Conservation (phyloP, 1,140 invertebrate genomes). For the Zophobas morio region DNA sequence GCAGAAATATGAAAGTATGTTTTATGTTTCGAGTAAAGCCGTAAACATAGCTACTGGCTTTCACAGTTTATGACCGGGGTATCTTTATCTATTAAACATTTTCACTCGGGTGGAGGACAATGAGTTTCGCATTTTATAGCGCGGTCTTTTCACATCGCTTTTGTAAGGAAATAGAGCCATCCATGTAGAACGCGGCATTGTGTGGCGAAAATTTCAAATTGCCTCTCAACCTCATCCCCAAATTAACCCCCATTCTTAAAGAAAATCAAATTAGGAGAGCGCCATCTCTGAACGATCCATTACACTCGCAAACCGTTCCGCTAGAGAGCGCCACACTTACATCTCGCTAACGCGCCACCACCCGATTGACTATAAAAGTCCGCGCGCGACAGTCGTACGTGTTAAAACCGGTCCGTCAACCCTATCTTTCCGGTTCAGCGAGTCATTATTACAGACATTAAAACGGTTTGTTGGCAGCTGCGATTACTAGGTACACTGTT, state of each 20-base stretch:
- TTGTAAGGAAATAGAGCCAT: constrained; percentile 38
- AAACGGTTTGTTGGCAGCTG: constrained; percentile 45
- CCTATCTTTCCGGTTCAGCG: constrained; percentile 44
- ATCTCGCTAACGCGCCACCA: no score
- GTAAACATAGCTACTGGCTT: constrained; percentile 48
- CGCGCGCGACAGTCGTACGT: constrained; percentile 30
- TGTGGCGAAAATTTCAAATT: constrained; percentile 6
- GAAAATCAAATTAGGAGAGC: neutral
- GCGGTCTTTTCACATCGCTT: constrained; percentile 35
- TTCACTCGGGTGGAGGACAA: constrained; percentile 49
- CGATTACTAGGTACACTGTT: constrained; percentile 39
- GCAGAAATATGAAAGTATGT: constrained; percentile 46
- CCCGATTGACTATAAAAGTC: neutral
- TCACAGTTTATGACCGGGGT: constrained; percentile 42
- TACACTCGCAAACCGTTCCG: no score
- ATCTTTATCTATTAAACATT: constrained; percentile 56
- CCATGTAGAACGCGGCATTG: constrained; percentile 23
- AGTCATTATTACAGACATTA: constrained; percentile 34
- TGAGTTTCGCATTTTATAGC: constrained; percentile 50
- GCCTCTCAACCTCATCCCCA: neutral
- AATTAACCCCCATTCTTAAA: no score
- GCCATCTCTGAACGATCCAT: no score
- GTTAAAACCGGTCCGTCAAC: constrained; percentile 35
- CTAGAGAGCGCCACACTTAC: no score
- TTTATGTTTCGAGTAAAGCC: constrained; percentile 42